These are phyloP conservation scores for Ormyrus labotus DNA, from an alignment of 2,888 invertebrate genomes.

Conservation along the genomic window DNA sequence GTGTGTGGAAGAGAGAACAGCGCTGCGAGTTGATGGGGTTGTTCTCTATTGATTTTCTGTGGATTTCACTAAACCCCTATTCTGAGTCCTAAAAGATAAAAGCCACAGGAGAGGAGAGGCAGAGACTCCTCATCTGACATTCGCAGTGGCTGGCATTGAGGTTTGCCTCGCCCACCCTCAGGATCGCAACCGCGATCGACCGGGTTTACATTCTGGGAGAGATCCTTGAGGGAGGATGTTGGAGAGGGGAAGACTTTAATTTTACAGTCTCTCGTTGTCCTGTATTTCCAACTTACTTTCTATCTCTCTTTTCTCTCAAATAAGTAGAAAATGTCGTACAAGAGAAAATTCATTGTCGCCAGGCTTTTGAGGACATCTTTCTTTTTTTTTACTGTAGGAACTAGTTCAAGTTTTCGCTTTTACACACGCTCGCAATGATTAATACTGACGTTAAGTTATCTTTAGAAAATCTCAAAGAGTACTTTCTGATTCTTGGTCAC, in stretches of 20 bases:
- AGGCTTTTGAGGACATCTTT: conserved; percentile 22
- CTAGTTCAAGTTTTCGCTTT: conserved; percentile 9
- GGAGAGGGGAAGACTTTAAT: neutral
- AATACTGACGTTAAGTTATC: conserved; percentile 1
- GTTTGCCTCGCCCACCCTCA: conserved; percentile 1
- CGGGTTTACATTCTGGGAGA: neutral
- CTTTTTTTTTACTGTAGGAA: neutral
- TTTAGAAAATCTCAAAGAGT: neutral
- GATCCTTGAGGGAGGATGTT: conserved; percentile 29
- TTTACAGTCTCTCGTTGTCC: conserved; percentile 3
- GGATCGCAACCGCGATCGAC: neutral
- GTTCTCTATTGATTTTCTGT: conserved; percentile 74
- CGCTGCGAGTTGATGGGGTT: conserved; percentile 65
- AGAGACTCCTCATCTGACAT: neutral
- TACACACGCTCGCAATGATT: conserved; percentile 8
- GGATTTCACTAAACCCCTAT: conserved; percentile 59
- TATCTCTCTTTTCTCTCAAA: neutral
- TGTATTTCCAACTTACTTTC: neutral
- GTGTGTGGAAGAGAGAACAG: conserved; percentile 7
- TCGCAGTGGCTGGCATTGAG: neutral
- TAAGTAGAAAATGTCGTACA: conserved; percentile 7
- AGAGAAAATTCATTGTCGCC: neutral
- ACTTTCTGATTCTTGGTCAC: conserved; percentile 3
- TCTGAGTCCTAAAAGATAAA: conserved; percentile 9
- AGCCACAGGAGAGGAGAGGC: conserved; percentile 52